Conservation (phyloP, 2,113 vertebrate genomes). For the Neogobius melanostomus region DNA sequence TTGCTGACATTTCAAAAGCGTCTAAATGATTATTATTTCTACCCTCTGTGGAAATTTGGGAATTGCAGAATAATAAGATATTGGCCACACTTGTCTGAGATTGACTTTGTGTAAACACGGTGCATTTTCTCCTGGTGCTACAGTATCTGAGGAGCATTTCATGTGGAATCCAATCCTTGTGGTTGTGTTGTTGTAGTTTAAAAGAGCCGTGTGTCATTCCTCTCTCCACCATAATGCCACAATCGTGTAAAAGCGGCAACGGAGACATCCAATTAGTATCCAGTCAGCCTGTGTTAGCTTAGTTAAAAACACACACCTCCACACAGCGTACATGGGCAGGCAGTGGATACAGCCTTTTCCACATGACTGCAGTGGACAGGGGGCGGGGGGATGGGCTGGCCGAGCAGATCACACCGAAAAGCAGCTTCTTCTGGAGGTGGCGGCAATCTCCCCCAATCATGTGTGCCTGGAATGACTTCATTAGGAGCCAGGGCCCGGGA, state of each 20-base stretch:
- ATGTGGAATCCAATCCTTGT: slow-evolving; percentile 18
- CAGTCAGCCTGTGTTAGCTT: slow-evolving; percentile 64
- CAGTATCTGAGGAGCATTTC: slow-evolving; percentile 15
- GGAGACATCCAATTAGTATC: slow-evolving; percentile 74
- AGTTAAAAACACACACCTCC: slow-evolving; percentile 59
- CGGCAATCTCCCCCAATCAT: slow-evolving; percentile 69
- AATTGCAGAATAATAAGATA: not conserved
- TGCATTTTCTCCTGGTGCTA: slow-evolving; percentile 11
- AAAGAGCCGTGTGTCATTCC: slow-evolving; percentile 29
- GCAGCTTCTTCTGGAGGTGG: slow-evolving; percentile 5
- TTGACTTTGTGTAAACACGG: slow-evolving; percentile 33
- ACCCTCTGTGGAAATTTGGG: not conserved
- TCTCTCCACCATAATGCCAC: slow-evolving; percentile 43
- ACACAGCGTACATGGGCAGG: slow-evolving; percentile 35
- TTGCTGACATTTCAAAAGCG: too few relatives aligned
- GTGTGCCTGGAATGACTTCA: slow-evolving; percentile 71
- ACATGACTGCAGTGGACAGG: slow-evolving; percentile 31
- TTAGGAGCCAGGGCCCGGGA: slow-evolving; percentile 53
- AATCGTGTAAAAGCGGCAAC: slow-evolving; percentile 36
- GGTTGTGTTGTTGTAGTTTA: not conserved
- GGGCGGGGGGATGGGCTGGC: slow-evolving; percentile 42
- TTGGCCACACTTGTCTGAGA: slow-evolving; percentile 10
- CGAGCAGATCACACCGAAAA: slow-evolving; percentile 13
- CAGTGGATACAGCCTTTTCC: slow-evolving; percentile 51
- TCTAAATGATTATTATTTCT: too few relatives aligned